Conservation (phyloP, 2,888 invertebrate genomes). For the Chelonus formosanus region DNA sequence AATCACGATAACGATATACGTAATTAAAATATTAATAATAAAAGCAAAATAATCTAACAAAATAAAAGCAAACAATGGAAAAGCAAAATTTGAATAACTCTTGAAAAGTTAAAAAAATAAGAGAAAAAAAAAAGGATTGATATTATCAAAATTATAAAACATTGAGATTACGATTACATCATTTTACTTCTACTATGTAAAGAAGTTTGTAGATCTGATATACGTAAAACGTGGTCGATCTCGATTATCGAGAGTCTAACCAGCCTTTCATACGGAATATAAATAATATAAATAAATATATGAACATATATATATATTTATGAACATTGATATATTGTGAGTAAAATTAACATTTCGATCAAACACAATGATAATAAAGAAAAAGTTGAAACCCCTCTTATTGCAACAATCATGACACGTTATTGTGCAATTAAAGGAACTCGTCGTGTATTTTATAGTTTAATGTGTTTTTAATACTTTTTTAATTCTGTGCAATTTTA, state of each 20-base stretch:
- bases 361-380: no score
- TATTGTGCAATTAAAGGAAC: constrained; percentile 47
- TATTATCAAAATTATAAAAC: constrained; percentile 1
- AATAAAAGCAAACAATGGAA: constrained; percentile 30
- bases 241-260: constrained; percentile 49
- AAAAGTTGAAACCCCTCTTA: constrained; percentile 43
- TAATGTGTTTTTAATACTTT: neutral
- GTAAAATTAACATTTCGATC: no score
- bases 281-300: constrained; percentile 57
- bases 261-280: constrained; percentile 61
- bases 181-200: constrained; percentile 31
- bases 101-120: constrained; percentile 1
- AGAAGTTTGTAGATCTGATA: constrained; percentile 52
- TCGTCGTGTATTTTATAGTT: constrained; percentile 29
- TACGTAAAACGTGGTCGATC: constrained; percentile 62
- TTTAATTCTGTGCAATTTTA: neutral
- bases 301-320: constrained; percentile 39
- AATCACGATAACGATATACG: constrained; percentile 59
- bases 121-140: constrained; percentile 13
- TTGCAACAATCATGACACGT: constrained; percentile 45
- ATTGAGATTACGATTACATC: neutral
- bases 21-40: constrained; percentile 54
- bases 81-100: constrained; percentile 28
- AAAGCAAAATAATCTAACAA: constrained; percentile 39
- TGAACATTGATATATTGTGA: constrained; percentile 34